These are phyloP conservation scores for Alauda arvensis DNA, from an alignment of 2,797 vertebrate genomes.

Conservation along the genomic window DNA sequence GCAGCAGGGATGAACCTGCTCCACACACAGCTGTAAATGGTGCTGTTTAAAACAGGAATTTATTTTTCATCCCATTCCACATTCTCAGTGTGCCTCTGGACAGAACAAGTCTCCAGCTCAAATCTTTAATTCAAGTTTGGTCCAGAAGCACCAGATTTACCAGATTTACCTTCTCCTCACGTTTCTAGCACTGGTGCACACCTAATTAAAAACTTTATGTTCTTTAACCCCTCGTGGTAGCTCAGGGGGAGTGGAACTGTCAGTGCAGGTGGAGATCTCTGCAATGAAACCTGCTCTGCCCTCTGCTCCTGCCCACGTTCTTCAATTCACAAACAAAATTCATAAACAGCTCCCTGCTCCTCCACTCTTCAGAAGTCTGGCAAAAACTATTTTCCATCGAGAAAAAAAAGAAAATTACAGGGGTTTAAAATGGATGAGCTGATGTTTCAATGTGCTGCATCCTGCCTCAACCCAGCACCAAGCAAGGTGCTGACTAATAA, in stretches of 20 bases:
- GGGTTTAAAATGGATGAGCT: background rate
- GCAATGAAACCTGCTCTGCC: background rate
- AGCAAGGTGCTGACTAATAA: background rate
- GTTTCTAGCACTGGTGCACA: background rate
- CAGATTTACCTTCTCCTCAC: background rate
- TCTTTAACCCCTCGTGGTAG: background rate
- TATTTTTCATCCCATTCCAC: background rate
- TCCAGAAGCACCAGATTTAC: background rate
- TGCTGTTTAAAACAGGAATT: background rate
- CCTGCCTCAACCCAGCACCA: background rate
- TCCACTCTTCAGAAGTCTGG: background rate
- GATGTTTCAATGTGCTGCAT: background rate
- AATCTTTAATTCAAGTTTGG: background rate
- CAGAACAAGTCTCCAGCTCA: background rate
- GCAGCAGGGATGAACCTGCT: accelerated
- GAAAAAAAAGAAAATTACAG: background rate
- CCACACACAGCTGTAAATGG: too few species aligned
- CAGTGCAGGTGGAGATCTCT: background rate
- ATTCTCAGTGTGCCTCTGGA: background rate
- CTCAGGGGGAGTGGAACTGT: background rate
- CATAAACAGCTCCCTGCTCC: background rate
- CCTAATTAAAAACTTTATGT: background rate
- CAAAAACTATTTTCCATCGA: background rate
- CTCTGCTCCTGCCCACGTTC: background rate
- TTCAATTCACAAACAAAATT: background rate